Base-by-base conservation (phyloP, 2,888 invertebrate genomes). In the Lasioglossum calceatum region DNA sequence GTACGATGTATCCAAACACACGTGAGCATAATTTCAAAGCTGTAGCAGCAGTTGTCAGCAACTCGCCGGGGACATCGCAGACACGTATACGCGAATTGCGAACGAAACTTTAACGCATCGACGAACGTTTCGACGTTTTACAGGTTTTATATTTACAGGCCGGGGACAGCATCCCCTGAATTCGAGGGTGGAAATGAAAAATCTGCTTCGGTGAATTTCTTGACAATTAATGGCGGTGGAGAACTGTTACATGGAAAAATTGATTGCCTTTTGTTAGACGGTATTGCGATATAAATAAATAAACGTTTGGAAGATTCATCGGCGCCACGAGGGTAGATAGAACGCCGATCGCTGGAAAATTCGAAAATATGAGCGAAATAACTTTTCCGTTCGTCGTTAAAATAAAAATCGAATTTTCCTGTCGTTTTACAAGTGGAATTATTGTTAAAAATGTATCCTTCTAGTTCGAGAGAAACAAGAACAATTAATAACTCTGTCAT, bases 11-110 rank as follows among this genome's bases (percentile, higher is more conserved):
- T 36, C 23, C 23, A 70, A 70, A 70, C 70, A 70, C 70, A 39
- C 70, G 70, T 36, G 50, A 54, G 74, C 70, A 70, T 70, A 70
- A 70, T 70, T 70, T 70, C 70, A 39, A 70, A 70, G 70, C 70
- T 23, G 39, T 23, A 23, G 39, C 10, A 39, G 23, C 70, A 39
- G 70, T 70, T 70, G 70, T 39, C 70, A 23, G 39, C 39, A 23
- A 39, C 39, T 70, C 70, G 39, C 70, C 36, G 39, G 70, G 70
- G 70, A 70, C 23, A 23, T 39, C 23, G 23, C 39, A 23, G 23
- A 39, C 23, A 23, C 39, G 23, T 39, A 16, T 70, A 10, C 12
- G 39, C 39, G 39, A 39, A 70, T 70, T 23, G 23, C 39, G 0
- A 44, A 12, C 23, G 0, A 70, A 70, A 70, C 70, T 23, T 70